Percentiles rank a stretch among this genome's conserved stretches.
Evolutionary conservation across 2,113 vertebrate genomes (phyloP).

Genomic region (Noturus placidus): DNA sequence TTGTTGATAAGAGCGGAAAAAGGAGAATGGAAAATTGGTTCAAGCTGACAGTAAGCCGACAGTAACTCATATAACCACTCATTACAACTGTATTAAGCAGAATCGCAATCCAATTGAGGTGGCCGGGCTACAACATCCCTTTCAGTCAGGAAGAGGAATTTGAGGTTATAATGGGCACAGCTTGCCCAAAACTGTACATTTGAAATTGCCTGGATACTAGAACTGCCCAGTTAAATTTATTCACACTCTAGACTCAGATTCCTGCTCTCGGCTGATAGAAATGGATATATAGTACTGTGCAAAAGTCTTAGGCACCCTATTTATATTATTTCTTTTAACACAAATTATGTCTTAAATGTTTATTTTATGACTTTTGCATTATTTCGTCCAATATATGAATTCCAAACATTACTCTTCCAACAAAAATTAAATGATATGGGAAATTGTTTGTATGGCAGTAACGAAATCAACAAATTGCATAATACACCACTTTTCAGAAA

Average conservation of each 20-base stretch:
- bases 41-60: neutral
- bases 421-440: too few species aligned
- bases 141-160: neutral
- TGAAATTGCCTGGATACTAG: neutral
- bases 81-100: neutral
- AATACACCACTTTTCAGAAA: too few species aligned
- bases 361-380: too few species aligned
- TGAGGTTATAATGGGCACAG: neutral
- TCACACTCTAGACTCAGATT: neutral
- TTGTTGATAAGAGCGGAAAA: neutral
- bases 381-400: too few species aligned
- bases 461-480: too few species aligned
- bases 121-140: neutral
- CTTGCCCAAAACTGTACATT: neutral
- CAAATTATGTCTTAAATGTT: too few species aligned
- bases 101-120: neutral
- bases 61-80: neutral
- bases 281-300: neutral
- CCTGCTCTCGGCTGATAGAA: neutral
- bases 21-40: neutral
- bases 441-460: too few species aligned
- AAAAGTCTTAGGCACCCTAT: too few species aligned
- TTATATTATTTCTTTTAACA: too few species aligned
- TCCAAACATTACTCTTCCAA: too few species aligned
- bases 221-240: neutral